Evolutionary conservation across 2,113 vertebrate species (phyloP).

Genomic region (Phalacrocorax pelagicus): DNA sequence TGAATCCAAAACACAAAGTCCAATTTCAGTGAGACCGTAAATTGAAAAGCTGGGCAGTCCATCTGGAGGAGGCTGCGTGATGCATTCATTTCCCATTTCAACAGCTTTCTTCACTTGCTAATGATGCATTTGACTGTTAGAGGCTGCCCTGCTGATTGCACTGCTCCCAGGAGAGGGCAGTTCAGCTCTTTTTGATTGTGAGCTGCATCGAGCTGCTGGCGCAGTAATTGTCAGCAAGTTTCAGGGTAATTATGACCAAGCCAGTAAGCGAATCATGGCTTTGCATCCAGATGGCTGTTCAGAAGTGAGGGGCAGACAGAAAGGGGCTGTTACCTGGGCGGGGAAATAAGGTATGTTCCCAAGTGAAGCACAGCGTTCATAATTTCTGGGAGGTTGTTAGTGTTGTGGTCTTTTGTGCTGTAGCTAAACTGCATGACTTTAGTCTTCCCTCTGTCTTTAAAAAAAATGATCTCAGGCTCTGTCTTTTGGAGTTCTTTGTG

Average conservation of each 20-base stretch:
- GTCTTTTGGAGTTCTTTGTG: rapidly evolving
- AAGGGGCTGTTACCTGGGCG: neutral
- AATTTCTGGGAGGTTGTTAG: neutral
- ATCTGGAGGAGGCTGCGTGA: neutral
- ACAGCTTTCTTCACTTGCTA: neutral
- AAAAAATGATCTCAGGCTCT: neutral
- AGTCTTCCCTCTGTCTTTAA: neutral
- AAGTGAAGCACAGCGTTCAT: neutral
- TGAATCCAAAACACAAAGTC: neutral
- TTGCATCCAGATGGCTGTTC: neutral
- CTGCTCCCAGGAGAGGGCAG: constrained; percentile 54
- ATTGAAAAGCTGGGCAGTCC: neutral
- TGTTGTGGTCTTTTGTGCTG: neutral
- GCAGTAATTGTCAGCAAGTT: neutral
- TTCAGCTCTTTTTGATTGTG: neutral
- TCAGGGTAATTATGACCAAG: neutral
- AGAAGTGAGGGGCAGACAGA: neutral
- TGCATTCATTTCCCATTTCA: neutral
- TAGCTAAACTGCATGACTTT: neutral
- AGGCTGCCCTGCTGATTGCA: constrained; percentile 14
- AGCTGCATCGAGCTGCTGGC: neutral
- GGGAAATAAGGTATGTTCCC: neutral
- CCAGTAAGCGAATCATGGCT: neutral
- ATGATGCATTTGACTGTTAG: neutral
- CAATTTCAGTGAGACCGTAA: neutral